A percentile compares a stretch with the other conserved stretches of the same genome.
These are phyloP conservation scores for Prunella fulvescens DNA, from an alignment of 2,113 vertebrate genomes.

Conservation along the genomic window DNA sequence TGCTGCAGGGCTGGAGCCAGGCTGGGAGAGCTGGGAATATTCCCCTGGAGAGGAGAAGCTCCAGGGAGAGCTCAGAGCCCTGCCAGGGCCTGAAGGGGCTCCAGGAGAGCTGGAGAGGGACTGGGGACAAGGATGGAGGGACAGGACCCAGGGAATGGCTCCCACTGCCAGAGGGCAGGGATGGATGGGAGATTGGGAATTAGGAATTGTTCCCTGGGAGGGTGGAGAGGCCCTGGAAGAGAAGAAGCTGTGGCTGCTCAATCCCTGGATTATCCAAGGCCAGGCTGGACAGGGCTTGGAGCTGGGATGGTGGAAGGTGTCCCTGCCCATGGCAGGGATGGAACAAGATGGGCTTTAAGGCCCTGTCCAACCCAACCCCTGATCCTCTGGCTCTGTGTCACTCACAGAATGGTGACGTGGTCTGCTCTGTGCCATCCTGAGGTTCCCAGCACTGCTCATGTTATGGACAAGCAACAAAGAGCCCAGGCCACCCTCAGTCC, in stretches of 20 bases:
- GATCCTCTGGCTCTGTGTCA: accelerated
- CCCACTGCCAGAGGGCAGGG: neutral
- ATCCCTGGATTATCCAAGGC: neutral
- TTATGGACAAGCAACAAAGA: accelerated
- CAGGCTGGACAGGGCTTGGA: neutral
- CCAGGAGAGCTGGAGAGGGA: neutral
- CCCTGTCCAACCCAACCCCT: accelerated
- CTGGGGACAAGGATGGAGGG: neutral
- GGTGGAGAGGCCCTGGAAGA: neutral
- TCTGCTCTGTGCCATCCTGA: neutral
- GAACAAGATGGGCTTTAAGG: neutral
- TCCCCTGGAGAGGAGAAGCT: neutral
- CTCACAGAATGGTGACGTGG: accelerated
- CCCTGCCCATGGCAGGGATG: neutral
- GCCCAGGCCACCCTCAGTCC: neutral
- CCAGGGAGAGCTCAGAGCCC: neutral
- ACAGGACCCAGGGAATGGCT: neutral
- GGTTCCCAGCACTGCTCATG: neutral
- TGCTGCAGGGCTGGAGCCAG: neutral
- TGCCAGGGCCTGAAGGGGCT: neutral
- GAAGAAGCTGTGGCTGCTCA: neutral
- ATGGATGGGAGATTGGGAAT: accelerated
- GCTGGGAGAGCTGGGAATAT: neutral
- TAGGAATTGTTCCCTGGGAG: accelerated
- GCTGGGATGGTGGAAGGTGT: neutral